Evolutionary conservation across 2,888 invertebrate species (phyloP).

Genomic region (Caenorhabditis afra): DNA sequence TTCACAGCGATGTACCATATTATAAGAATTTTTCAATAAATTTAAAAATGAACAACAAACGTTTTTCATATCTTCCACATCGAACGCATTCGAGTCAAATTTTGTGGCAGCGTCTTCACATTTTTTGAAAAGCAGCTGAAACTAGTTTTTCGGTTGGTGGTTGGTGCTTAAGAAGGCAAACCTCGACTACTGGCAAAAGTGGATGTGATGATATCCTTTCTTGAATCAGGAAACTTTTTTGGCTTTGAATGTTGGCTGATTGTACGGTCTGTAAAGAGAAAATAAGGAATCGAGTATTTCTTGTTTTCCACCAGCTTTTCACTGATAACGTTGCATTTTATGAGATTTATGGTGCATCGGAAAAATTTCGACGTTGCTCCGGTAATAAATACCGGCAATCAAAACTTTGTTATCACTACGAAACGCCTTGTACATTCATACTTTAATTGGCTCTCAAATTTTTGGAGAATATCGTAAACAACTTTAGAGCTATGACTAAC

Average conservation of each 20-base stretch:
- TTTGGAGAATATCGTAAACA: neutral
- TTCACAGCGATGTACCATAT: no score
- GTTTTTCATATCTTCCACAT: slow-evolving; percentile 54
- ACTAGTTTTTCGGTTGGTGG: neutral
- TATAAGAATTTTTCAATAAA: slow-evolving; percentile 6
- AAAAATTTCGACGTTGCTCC: slow-evolving; percentile 24
- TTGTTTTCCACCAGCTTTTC: slow-evolving; percentile 37
- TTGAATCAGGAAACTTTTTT: neutral
- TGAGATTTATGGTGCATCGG: slow-evolving; percentile 46
- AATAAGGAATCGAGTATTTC: slow-evolving; percentile 23
- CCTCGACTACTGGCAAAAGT: slow-evolving; percentile 57
- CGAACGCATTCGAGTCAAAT: slow-evolving; percentile 36
- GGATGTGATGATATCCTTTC: slow-evolving; percentile 55
- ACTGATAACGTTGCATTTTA: slow-evolving; percentile 46
- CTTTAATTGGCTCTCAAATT: slow-evolving; percentile 26
- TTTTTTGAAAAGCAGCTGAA: slow-evolving; percentile 53
- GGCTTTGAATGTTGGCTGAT: slow-evolving; percentile 21
- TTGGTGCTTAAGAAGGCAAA: slow-evolving; percentile 2
- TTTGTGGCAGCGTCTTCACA: slow-evolving; percentile 46
- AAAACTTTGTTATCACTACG: slow-evolving; percentile 47
- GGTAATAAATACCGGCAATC: slow-evolving; percentile 54
- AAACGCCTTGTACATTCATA: neutral
- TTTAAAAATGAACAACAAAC: slow-evolving; percentile 38
- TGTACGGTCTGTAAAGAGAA: slow-evolving; percentile 16
- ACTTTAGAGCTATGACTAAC: slow-evolving; percentile 29